Conservation (phyloP, 2,113 vertebrate genomes). For the Rallus limicola region DNA sequence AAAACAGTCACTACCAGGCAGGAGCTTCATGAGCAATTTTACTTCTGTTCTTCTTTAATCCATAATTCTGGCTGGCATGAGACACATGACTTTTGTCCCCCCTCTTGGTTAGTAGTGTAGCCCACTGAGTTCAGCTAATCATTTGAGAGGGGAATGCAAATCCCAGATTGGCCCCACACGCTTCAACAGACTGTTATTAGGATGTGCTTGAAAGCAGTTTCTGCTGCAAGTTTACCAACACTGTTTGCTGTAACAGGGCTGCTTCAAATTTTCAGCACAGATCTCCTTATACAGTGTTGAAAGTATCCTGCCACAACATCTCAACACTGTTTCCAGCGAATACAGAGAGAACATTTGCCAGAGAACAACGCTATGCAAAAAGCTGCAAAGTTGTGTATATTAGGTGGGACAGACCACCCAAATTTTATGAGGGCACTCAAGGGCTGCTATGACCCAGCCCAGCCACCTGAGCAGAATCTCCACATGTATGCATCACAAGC, state of each 20-base stretch:
- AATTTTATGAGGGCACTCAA: neutral
- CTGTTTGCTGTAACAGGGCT: neutral
- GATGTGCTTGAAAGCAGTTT: neutral
- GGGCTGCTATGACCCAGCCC: neutral
- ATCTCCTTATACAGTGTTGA: neutral
- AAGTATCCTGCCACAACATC: neutral
- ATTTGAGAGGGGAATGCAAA: neutral
- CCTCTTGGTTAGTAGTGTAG: neutral
- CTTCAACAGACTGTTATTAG: neutral
- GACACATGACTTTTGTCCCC: neutral
- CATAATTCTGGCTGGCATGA: neutral
- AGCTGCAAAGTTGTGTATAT: neutral
- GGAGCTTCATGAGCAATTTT: neutral
- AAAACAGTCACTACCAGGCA: neutral
- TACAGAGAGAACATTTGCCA: neutral
- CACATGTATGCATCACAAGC: neutral
- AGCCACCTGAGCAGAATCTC: neutral
- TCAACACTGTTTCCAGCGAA: neutral
- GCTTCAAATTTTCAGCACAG: neutral
- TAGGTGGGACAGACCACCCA: neutral
- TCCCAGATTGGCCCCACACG: neutral
- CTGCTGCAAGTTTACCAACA: neutral
- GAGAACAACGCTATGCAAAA: neutral
- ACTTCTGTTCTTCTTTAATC: neutral
- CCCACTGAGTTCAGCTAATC: neutral